Conservation (phyloP, 2,888 invertebrate species). For the Drosophila pseudotakahashii region DNA sequence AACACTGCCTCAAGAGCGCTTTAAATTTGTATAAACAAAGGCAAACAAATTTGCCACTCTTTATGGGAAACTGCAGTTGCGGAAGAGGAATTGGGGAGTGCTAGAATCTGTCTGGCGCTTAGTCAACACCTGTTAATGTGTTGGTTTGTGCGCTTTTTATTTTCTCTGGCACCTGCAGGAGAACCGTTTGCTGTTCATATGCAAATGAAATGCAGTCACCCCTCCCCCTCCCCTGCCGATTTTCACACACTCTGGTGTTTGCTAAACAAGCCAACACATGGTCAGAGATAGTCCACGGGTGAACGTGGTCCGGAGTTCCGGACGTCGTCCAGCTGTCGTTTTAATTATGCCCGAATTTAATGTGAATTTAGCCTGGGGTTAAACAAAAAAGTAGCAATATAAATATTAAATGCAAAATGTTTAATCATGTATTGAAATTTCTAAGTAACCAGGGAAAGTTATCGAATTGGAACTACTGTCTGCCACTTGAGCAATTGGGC, state of each 20-base stretch:
- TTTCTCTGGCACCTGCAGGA: constrained; percentile 28
- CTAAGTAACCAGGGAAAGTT: neutral
- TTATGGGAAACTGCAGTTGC: constrained; percentile 42
- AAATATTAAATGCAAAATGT: no score
- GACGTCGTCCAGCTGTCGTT: constrained; percentile 26
- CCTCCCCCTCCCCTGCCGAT: constrained; percentile 9
- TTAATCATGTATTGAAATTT: no score
- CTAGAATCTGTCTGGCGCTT: constrained; percentile 57
- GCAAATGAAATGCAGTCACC: constrained; percentile 68
- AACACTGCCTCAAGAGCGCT: constrained; percentile 61
- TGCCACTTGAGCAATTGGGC: neutral
- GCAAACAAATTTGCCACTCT: constrained; percentile 74
- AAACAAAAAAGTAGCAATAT: neutral
- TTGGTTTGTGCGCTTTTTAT: constrained; percentile 46
- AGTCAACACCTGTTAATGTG: constrained; percentile 81
- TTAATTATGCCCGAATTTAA: constrained; percentile 29
- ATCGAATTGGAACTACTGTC: neutral
- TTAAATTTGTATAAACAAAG: constrained; percentile 80
- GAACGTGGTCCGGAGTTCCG: constrained; percentile 25
- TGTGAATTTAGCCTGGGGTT: neutral
- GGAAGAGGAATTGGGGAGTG: constrained; percentile 1
- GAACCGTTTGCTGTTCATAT: constrained; percentile 51
- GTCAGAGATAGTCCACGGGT: constrained; percentile 61
- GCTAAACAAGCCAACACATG: constrained; percentile 68
- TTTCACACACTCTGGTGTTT: constrained; percentile 32